Evolutionary conservation across 2,797 vertebrate genomes (phyloP), one percentile per base, ranked within the genome.

Genomic region (Ciconia nigra): DNA sequence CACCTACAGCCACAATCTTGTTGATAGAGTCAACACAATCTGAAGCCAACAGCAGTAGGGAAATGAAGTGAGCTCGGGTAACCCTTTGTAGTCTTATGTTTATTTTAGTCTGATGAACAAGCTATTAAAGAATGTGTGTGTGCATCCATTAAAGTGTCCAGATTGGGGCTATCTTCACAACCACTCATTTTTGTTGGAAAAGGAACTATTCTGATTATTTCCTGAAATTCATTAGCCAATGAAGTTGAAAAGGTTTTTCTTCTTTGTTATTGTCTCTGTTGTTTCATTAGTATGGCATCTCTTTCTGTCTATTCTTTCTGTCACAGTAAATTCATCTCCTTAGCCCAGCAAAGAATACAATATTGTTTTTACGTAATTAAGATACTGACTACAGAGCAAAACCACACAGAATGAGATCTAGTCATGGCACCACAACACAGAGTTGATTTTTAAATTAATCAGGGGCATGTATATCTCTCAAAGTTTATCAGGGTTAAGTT

Each of bases 151-250:
- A 80, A 84, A 79, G 49, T 83, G 31, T 58, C 83, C 29, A 51
- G 79, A 78, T 76, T 81, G 29, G 52, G 42, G 52, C 83, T 97
- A 94, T 97, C 96, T 92, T 93, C 70, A 58, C 37, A 89, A 57
- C 74, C 87, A 94, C 35, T 90, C 82, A 94, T 96, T 97, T 97
- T 95, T 94, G 46, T 87, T 96, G 94, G 94, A 96, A 94, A 88
- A 94, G 66, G 61, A 95, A 67, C 62, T 63, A 77, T 87, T 97
- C 57, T 66, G 59, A 59, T 89, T 76, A 87, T 93, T 96, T 91
- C 94, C 87, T 96, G 89, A 93, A 96, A 93, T 94, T 70, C 46
- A 33, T 85, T 93, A 73, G 51, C 83, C 82, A 82, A 54, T 87
- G 58, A 96, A 87, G 52, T 93, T 77, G 42, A 92, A 96, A 97